Percentiles rank a stretch among this genome's conserved stretches.
phyloP scores from a whole-genome alignment of 2,113 vertebrate species.

The Diadophis punctatus region DNA sequence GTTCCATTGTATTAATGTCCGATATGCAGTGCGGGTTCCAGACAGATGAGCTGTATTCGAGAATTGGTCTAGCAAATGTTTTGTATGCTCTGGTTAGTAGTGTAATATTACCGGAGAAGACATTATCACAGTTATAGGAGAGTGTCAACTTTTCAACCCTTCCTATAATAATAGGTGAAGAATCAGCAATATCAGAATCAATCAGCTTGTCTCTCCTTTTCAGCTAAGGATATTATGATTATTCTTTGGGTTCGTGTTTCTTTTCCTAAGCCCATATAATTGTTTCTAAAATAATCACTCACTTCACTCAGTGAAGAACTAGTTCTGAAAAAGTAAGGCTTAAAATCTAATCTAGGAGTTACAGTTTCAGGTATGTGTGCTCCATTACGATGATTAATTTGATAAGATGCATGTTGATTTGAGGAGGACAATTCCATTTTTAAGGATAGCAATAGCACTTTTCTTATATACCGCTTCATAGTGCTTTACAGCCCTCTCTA shows the following conservation, averaged over 20 bases:
- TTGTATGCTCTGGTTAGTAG: too few relatives aligned
- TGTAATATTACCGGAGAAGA: too few relatives aligned
- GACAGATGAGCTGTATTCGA: too few relatives aligned
- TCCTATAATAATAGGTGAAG: not conserved
- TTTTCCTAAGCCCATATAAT: not conserved
- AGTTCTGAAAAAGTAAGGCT: not conserved
- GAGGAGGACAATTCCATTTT: not conserved
- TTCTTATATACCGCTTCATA: too few relatives aligned
- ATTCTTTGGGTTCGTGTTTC: not conserved
- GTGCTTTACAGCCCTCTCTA: too few relatives aligned
- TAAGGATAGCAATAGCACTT: too few relatives aligned
- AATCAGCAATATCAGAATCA: not conserved
- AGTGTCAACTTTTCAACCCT: not conserved
- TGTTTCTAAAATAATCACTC: not conserved
- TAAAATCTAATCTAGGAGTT: not conserved
- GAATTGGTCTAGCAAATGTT: too few relatives aligned
- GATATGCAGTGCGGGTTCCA: too few relatives aligned
- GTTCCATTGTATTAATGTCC: too few relatives aligned
- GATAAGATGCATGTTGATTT: not conserved
- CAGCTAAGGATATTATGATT: not conserved
- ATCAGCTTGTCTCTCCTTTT: not conserved
- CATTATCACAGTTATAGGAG: not conserved
- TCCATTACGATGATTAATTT: not conserved
- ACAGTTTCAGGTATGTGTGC: not conserved
- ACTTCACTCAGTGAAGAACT: not conserved